Base-by-base conservation (phyloP, 2,888 invertebrate genomes). In the Leptinotarsa haldemani region DNA sequence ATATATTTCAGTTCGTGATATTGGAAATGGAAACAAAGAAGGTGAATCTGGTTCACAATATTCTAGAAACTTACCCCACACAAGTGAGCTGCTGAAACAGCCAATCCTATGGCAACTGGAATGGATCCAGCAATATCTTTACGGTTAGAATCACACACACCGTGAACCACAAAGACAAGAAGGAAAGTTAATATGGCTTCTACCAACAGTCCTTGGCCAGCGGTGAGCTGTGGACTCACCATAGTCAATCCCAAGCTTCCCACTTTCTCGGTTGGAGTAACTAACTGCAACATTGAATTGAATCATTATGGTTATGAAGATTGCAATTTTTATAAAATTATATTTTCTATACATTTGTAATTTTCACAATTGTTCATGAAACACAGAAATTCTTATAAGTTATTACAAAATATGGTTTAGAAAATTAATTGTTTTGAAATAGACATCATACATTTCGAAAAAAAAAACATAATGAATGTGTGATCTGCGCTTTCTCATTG, bases 131-230 rank as follows among this genome's bases (percentile, higher is more conserved):
- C 90, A 67, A 91, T 87, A 82, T 92, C 92, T 16, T 87, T 88
- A 65, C 93, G 86, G 76, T 90, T 88, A 4, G 90, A 87, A 82
- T 93, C 93, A 63, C 90, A 90, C 1, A 91, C 91, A 0, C 89
- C 90, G 80, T 92, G 92, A 15, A 93, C 91, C 7, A 92, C 91
- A 70, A 93, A 88, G 1, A 93, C 89, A 69, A 93, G 86, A 0
- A 93, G 85, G 81, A 92, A 92, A 1, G 97, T 96, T 80, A 96
- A 93, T 84, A 97, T 88, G 0, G 93, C 93, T 86, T 97, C 97
- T 74, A 97, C 90, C 64, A 96, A 89, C 75, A 97, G 89, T n/a
- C 91, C 93, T 88, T 97, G 96, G 3, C 90, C 90, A 3, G 91
- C 90, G n/a, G 89, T 88, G 16, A 96, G 85, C 1, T 88, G 84